Evolutionary conservation across 1,140 invertebrate species (phyloP), one percentile per base, ranked within the genome.

Genomic region (Drosophila teissieri): DNA sequence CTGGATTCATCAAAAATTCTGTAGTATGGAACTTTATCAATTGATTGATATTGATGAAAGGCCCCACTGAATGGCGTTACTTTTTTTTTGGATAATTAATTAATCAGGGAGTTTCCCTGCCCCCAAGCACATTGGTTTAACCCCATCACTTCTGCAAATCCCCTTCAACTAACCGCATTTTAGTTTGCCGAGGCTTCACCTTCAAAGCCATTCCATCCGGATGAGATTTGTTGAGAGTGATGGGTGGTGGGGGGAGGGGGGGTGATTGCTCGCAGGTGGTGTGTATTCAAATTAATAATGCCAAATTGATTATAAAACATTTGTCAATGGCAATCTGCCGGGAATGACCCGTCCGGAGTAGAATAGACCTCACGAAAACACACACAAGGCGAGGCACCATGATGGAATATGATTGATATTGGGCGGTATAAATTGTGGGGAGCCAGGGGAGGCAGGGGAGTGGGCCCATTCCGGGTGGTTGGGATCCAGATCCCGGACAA

Each of bases 381-480:
- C 42, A 44, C 15, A 11, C 40, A 10, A 4, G 4, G 5, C 31
- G 10, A 15, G 49, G 17, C 55, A 40, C 49, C 63, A 86, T 85
- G 82, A 88, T 85, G 81, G 82, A 85, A 85, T 86, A 85, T 85
- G 82, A 85, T 85, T 82, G 82, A 85, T 85, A 72, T 88, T 61
- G 55, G 60, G 69, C 40, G 61, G 78, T 51, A 85, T 85, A 74
- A 82, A 85, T 88, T 88, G 82, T 88, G 78, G 82, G 36, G 2
- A 46, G 15, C 15, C 37, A 39, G 36, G 36, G 39, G 19, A 36
- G n/a, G 40, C 36, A 37, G 36, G 36, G 39, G 19, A 40, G n/a
- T 17, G 24, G 40, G 2, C 3, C 19, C 0, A 12, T 5, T 7
- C 14, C 12, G 44, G 19, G 10, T 10, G 11, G 3, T 10, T 22